Conservation (phyloP, 2,797 vertebrate genomes). For the Acanthurus leucopareius region DNA sequence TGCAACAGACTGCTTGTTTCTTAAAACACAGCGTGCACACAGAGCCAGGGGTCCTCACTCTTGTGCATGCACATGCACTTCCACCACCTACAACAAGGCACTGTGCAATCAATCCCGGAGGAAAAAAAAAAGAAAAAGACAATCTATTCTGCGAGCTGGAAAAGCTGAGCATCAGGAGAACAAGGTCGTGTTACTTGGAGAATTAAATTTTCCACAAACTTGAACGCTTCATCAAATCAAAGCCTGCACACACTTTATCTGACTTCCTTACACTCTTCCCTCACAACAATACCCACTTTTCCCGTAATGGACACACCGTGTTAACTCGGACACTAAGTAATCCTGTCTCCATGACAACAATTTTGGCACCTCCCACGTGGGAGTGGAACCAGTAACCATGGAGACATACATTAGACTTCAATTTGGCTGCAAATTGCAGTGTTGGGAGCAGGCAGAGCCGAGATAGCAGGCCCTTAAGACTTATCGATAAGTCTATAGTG, state of each 20-base stretch:
- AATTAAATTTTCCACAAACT: slow-evolving; percentile 32
- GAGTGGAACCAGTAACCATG: slow-evolving; percentile 76
- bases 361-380: slow-evolving; percentile 55
- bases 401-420: slow-evolving; percentile 68
- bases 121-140: slow-evolving; percentile 38
- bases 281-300: slow-evolving; percentile 13
- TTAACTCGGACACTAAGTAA: slow-evolving; percentile 63
- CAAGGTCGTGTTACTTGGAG: slow-evolving; percentile 52
- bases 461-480: slow-evolving; percentile 31
- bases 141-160: slow-evolving; percentile 56
- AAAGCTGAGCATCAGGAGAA: slow-evolving; percentile 60
- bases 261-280: slow-evolving; percentile 4
- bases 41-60: slow-evolving; percentile 54
- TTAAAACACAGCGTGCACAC: slow-evolving; percentile 60
- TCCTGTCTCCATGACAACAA: slow-evolving; percentile 78
- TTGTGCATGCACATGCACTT: slow-evolving; percentile 81
- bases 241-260: slow-evolving; percentile 23
- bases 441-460: slow-evolving; percentile 45
- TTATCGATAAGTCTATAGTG: slow-evolving; percentile 44
- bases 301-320: slow-evolving; percentile 45
- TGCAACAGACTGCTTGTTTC: slow-evolving; percentile 65
- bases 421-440: slow-evolving; percentile 69
- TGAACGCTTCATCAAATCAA: slow-evolving; percentile 26
- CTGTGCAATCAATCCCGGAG: slow-evolving; percentile 45
- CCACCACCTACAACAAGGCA: slow-evolving; percentile 44